Evolutionary conservation across 2,113 vertebrate species (phyloP).

Genomic region (Nibea coibor): DNA sequence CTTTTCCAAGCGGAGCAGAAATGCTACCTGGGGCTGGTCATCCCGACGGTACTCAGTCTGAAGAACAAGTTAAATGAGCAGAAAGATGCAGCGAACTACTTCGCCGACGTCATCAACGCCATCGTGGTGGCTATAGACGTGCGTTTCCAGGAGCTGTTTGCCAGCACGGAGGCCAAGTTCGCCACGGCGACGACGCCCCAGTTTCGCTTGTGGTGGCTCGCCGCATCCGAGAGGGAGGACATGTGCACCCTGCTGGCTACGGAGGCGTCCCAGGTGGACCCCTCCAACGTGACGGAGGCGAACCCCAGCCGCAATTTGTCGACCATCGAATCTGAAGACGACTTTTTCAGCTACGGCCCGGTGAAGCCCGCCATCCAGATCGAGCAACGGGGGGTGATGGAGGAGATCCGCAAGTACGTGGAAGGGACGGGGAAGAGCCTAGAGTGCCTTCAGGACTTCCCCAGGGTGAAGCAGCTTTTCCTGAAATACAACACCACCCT

Average conservation of each 20-base stretch:
- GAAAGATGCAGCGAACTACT: conserved; percentile 69
- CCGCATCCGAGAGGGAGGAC: conserved; percentile 77
- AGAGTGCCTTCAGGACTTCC: conserved; percentile 82
- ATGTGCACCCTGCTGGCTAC: conserved; percentile 75
- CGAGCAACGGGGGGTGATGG: conserved; percentile 69
- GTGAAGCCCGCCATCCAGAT: conserved; percentile 58
- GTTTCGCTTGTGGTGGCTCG: conserved; percentile 83
- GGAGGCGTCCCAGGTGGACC: conserved; percentile 76
- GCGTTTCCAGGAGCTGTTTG: conserved; percentile 79
- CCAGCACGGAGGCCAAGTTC: conserved; percentile 76
- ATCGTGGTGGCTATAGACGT: conserved; percentile 73
- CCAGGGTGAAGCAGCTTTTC: conserved; percentile 80
- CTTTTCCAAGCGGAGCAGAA: conserved; percentile 84
- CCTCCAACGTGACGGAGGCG: conserved; percentile 23
- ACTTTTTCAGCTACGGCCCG: conserved; percentile 81
- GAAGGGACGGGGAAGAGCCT: conserved; percentile 81
- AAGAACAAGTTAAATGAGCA: conserved; percentile 82
- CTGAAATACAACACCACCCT: conserved; percentile 83
- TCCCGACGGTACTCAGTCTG: conserved; percentile 81
- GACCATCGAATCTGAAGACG: conserved; percentile 76
- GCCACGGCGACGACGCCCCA: conserved; percentile 80
- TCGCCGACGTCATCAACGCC: conserved; percentile 65
- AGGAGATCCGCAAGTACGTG: conserved; percentile 78
- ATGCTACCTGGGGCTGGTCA: conserved; percentile 81
- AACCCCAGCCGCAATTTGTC: conserved; percentile 57